Evolutionary conservation across 2,113 vertebrate genomes (phyloP).

Genomic region (Agelaius tricolor): DNA sequence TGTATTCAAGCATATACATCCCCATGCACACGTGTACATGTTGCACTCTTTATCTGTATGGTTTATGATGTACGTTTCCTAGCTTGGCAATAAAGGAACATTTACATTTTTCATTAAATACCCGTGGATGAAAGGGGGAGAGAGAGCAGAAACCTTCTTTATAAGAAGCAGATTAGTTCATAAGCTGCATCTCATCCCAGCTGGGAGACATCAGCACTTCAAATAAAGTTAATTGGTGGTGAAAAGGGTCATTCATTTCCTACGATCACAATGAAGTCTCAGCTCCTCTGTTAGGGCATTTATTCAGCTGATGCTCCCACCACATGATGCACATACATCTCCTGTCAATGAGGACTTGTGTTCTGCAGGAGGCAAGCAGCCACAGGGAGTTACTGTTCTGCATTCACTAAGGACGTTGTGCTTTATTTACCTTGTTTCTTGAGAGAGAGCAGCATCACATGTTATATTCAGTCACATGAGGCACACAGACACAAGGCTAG

Average conservation of each 20-base stretch:
- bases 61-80: neutral
- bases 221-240: neutral
- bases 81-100: neutral
- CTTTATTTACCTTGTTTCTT: neutral
- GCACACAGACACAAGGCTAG: neutral
- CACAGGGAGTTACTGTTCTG: neutral
- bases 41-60: neutral
- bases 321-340: neutral
- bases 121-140: neutral
- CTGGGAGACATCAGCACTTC: neutral
- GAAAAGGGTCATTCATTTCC: neutral
- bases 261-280: neutral
- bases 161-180: neutral
- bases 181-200: neutral
- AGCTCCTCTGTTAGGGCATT: accelerated
- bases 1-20: neutral
- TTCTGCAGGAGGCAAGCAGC: neutral
- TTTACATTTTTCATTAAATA: neutral
- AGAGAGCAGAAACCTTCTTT: neutral
- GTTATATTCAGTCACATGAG: neutral
- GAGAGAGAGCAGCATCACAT: accelerated
- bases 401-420: accelerated
- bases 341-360: neutral
- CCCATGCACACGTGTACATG: neutral
- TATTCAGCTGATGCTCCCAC: neutral